These are phyloP conservation scores for Phataginus tetradactyla DNA, from an alignment of 2,797 vertebrate species.

Conservation along the genomic window DNA sequence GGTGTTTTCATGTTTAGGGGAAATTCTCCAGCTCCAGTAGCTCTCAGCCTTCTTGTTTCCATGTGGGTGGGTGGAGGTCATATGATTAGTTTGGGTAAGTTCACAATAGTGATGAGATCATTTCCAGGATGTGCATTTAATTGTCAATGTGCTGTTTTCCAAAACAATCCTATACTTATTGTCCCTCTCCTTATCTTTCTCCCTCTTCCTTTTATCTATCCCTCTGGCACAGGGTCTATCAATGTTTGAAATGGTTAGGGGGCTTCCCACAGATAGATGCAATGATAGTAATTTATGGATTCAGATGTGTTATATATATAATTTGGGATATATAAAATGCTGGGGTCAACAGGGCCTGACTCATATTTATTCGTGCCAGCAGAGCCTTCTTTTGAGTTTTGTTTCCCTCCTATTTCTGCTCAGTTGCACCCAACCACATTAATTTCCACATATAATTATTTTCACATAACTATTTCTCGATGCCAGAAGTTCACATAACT, in stretches of 20 bases:
- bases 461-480: conserved; percentile 19
- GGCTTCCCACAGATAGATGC: no score
- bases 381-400: neutral
- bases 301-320: neutral
- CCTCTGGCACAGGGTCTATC: neutral
- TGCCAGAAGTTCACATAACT: neutral
- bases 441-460: conserved; percentile 17
- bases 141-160: neutral
- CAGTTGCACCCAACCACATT: neutral
- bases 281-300: neutral
- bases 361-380: neutral
- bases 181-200: neutral
- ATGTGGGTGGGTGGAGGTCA: neutral
- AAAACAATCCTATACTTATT: neutral
- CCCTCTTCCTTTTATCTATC: neutral
- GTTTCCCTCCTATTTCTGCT: neutral
- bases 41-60: neutral
- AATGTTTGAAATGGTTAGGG: neutral
- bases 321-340: neutral
- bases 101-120: neutral
- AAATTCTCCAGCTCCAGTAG: neutral
- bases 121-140: neutral
- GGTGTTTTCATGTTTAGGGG: neutral
- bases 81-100: neutral
- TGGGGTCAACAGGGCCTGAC: neutral